Evolutionary conservation across 1,140 invertebrate species (phyloP).

Genomic region (Drosophila sechellia): DNA sequence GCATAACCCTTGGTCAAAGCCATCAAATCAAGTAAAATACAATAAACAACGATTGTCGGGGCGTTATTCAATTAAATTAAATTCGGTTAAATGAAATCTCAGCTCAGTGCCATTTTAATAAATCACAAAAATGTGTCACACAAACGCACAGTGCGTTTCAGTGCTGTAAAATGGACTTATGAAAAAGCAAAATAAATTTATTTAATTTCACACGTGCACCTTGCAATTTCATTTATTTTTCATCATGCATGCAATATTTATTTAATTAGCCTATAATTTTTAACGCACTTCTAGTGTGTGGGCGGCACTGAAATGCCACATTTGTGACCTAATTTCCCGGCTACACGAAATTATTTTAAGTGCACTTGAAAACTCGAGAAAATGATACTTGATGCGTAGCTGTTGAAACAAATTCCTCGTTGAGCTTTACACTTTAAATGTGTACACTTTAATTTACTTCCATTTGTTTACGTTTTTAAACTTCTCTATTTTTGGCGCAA

Average conservation of each 20-base stretch:
- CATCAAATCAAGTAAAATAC: constrained; percentile 6
- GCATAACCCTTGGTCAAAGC: background rate
- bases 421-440: constrained; percentile 53
- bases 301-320: constrained; percentile 8
- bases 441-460: constrained; percentile 33
- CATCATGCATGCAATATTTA: background rate
- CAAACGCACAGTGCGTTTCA: constrained; percentile 22
- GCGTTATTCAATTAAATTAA: constrained; percentile 71
- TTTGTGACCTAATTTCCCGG: constrained; percentile 50
- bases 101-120: constrained; percentile 74
- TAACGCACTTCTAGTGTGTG: background rate
- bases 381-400: constrained; percentile 24
- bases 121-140: constrained; percentile 54
- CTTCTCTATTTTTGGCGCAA: constrained; percentile 58
- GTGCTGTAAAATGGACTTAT: background rate
- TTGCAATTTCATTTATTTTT: background rate
- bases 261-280: background rate
- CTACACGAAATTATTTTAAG: constrained; percentile 23
- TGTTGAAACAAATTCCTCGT: constrained; percentile 33
- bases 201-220: background rate
- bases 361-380: constrained; percentile 21
- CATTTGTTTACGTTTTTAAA: constrained; percentile 35
- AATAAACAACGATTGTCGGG: constrained; percentile 1
- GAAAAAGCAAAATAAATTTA: background rate
- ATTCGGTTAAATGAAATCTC: constrained; percentile 61